phyloP scores from a whole-genome alignment of 2,113 vertebrate genomes.

The Fulica atra region DNA sequence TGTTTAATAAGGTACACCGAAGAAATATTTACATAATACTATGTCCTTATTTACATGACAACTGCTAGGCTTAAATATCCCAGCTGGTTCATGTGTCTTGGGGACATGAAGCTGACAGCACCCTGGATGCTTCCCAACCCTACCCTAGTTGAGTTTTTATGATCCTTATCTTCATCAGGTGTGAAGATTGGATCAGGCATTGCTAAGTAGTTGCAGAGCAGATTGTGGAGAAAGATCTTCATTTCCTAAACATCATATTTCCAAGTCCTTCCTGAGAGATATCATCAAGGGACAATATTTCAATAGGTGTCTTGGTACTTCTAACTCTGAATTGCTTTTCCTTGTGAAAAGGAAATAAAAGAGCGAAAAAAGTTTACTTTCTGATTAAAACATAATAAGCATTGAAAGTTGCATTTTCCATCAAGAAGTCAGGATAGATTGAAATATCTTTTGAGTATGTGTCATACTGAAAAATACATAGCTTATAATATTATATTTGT shows the following conservation, averaged over 20 bases:
- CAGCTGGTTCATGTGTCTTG: not conserved
- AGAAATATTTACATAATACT: no score
- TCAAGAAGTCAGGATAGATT: not conserved
- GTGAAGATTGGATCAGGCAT: not conserved
- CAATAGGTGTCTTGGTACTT: not conserved
- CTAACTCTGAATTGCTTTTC: not conserved
- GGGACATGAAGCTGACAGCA: not conserved
- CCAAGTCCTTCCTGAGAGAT: not conserved
- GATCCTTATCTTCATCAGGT: not conserved
- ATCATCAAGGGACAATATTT: not conserved
- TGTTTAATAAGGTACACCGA: not conserved
- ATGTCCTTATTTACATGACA: not conserved
- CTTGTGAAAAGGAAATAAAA: no score
- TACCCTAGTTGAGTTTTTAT: not conserved
- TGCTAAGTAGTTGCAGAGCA: not conserved
- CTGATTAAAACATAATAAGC: not conserved
- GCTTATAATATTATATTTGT: not conserved
- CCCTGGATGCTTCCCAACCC: not conserved
- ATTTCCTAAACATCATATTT: not conserved
- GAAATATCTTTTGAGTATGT: not conserved
- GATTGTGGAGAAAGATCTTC: not conserved
- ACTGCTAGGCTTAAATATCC: not conserved
- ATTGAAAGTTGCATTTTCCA: not conserved
- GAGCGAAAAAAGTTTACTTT: not conserved
- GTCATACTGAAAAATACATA: not conserved